These are phyloP conservation scores for Cairina moschata DNA, from an alignment of 2,113 vertebrate species.

Conservation along the genomic window DNA sequence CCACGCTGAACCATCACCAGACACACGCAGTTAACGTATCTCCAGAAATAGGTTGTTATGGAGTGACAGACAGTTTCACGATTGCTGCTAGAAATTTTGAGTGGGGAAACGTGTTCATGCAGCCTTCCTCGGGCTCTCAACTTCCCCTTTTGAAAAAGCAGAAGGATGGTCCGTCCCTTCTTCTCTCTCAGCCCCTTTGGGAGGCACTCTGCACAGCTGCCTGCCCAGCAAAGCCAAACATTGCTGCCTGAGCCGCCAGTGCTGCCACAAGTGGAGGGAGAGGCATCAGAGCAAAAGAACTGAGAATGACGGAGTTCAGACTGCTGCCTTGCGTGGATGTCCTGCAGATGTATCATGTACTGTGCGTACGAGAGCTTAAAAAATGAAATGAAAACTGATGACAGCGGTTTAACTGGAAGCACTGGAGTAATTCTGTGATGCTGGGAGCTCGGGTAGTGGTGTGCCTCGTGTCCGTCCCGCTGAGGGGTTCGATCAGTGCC, in stretches of 20 bases:
- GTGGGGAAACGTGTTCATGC: neutral
- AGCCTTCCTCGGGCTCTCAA: neutral
- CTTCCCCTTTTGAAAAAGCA: neutral
- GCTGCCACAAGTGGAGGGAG: neutral
- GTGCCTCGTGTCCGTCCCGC: rapidly evolving
- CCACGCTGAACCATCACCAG: neutral
- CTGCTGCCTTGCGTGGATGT: neutral
- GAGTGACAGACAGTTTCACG: rapidly evolving
- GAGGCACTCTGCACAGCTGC: neutral
- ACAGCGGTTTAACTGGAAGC: neutral
- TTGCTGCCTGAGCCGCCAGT: rapidly evolving
- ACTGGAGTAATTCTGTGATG: rapidly evolving
- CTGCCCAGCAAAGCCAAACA: rapidly evolving
- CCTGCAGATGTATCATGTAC: neutral
- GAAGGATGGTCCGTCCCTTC: neutral
- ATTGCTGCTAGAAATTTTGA: neutral
- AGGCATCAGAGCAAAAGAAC: neutral
- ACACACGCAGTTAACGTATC: rapidly evolving
- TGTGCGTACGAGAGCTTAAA: rapidly evolving
- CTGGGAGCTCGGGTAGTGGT: neutral
- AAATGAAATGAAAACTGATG: neutral
- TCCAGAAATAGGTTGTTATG: neutral
- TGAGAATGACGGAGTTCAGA: neutral
- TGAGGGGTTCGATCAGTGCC: neutral
- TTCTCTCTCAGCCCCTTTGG: neutral